These are phyloP conservation scores for Ophion obscuratus DNA, from an alignment of 2,888 invertebrate species.

Conservation along the genomic window DNA sequence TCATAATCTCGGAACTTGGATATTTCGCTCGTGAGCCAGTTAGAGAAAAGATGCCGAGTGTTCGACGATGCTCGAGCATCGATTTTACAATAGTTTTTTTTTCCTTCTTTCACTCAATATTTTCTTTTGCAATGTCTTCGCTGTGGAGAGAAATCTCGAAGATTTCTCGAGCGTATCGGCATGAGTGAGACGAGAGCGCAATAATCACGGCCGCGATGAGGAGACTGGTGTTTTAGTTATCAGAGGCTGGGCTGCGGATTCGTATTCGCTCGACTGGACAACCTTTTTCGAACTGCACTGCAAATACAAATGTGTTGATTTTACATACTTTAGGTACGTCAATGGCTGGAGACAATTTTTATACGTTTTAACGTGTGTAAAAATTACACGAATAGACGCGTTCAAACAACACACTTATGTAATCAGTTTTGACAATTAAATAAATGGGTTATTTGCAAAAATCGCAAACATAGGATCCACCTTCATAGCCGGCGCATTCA, in stretches of 20 bases:
- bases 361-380: too few relatives aligned
- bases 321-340: too few relatives aligned
- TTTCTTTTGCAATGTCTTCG: slow-evolving; percentile 9
- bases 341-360: too few relatives aligned
- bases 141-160: slow-evolving; percentile 31
- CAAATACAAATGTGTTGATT: too few relatives aligned
- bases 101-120: background rate
- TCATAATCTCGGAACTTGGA: slow-evolving; percentile 2
- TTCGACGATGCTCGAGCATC: slow-evolving; percentile 17
- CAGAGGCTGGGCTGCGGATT: slow-evolving; percentile 30
- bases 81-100: slow-evolving; percentile 7
- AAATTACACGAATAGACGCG: too few relatives aligned
- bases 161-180: slow-evolving; percentile 37
- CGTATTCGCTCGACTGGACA: slow-evolving; percentile 37
- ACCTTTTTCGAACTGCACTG: background rate
- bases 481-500: too few relatives aligned
- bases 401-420: too few relatives aligned
- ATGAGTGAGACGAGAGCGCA: slow-evolving; percentile 13
- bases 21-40: slow-evolving; percentile 10
- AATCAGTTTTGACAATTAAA: too few relatives aligned
- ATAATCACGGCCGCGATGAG: background rate
- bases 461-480: too few relatives aligned
- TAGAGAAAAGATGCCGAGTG: background rate
- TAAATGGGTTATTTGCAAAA: too few relatives aligned
- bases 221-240: slow-evolving; percentile 20